Evolutionary conservation across 2,888 invertebrate genomes (phyloP).

Genomic region (Agrochola macilenta): DNA sequence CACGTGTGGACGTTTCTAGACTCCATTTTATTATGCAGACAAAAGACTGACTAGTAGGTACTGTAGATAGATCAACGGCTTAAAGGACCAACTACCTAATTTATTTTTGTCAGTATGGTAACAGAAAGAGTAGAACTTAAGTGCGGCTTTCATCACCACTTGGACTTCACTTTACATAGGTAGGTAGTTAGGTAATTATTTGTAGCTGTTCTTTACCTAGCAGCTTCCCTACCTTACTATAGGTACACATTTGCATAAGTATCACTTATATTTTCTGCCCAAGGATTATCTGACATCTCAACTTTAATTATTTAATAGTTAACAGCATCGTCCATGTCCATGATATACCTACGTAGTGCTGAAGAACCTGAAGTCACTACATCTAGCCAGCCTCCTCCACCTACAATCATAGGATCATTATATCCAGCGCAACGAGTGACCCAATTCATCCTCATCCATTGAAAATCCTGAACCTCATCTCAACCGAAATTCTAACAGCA

Average conservation of each 20-base stretch:
- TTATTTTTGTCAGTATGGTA: neutral
- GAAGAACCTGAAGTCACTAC: no score
- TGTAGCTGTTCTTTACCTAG: neutral
- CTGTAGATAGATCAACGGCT: neutral
- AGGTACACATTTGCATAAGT: neutral
- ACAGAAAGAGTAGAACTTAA: neutral
- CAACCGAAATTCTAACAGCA: neutral
- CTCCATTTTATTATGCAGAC: constrained; percentile 4
- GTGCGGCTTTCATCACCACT: neutral
- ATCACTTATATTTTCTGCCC: neutral
- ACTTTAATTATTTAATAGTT: neutral
- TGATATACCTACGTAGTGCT: neutral
- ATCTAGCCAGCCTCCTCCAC: neutral
- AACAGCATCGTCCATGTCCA: neutral
- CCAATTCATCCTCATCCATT: constrained; percentile 16
- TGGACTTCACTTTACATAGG: neutral
- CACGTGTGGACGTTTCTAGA: constrained; percentile 24
- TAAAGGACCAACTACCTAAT: neutral
- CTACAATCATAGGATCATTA: neutral
- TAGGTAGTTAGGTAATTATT: no score
- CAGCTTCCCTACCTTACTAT: neutral
- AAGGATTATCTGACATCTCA: neutral
- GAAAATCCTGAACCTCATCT: constrained; percentile 9
- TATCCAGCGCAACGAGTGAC: constrained; percentile 19
- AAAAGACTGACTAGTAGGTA: neutral